Conservation (phyloP, 2,113 vertebrate species). For the western clawed frog (Xenopus tropicalis) region DNA sequence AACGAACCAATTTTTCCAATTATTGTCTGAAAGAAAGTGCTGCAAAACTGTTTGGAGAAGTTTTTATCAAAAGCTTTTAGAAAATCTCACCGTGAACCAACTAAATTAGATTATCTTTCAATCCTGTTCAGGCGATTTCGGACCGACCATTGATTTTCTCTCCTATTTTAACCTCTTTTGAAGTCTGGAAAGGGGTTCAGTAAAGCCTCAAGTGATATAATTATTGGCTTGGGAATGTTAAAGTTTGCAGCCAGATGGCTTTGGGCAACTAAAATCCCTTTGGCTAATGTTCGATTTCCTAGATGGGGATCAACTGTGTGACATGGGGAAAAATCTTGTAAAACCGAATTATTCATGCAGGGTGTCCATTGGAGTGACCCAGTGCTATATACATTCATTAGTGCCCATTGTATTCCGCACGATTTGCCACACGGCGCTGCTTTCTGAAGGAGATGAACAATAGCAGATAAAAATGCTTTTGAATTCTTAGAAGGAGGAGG, state of each 20-base stretch:
- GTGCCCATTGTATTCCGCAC: conserved; percentile 71
- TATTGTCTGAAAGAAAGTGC: conserved; percentile 51
- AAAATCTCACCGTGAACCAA: conserved; percentile 59
- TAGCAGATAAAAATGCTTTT: conserved; percentile 70
- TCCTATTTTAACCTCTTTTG: conserved; percentile 69
- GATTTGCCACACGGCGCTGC: conserved; percentile 83
- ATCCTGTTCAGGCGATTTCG: conserved; percentile 59
- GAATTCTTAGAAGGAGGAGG: conserved; percentile 61
- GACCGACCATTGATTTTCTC: conserved; percentile 68
- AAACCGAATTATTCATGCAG: conserved; percentile 80
- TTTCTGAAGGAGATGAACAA: conserved; percentile 67
- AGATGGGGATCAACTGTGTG: conserved; percentile 64
- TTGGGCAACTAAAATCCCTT: conserved; percentile 70
- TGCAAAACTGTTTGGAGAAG: conserved; percentile 53
- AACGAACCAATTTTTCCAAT: conserved; percentile 53
- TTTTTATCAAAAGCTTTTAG: conserved; percentile 53
- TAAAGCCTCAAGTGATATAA: conserved; percentile 75
- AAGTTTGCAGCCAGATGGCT: conserved; percentile 79
- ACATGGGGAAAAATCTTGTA: conserved; percentile 77
- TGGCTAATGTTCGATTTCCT: conserved; percentile 67
- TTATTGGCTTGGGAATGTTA: conserved; percentile 77
- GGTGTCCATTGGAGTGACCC: conserved; percentile 84
- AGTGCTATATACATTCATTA: conserved; percentile 88
- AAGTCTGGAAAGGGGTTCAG: conserved; percentile 61
- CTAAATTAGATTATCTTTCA: conserved; percentile 70